Evolutionary conservation across 2,888 invertebrate species (phyloP).

Genomic region (Drosophila glabriapex): DNA sequence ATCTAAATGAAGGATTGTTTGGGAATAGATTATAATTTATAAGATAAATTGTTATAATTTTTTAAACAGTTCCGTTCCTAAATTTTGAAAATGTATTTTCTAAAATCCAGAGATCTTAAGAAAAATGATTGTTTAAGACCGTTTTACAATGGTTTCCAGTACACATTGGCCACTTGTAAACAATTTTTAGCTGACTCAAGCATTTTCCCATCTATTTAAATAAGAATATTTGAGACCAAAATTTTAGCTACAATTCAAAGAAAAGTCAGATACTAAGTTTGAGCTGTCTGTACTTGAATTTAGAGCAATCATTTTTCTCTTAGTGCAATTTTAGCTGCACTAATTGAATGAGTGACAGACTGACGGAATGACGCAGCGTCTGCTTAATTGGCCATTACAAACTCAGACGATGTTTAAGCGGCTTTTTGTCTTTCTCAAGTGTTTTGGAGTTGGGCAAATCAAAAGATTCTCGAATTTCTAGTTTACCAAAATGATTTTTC

Average conservation of each 20-base stretch:
- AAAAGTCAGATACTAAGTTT: not conserved
- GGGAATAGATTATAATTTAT: not conserved
- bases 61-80: not conserved
- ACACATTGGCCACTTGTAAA: too few species aligned
- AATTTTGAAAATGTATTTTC: not conserved
- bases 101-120: not conserved
- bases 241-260: not conserved
- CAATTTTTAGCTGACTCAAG: too few species aligned
- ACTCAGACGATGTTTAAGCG: constrained; percentile 53
- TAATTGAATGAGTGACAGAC: constrained; percentile 37
- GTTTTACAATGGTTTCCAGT: too few species aligned
- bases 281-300: not conserved
- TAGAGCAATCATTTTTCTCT: not conserved
- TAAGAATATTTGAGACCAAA: too few species aligned
- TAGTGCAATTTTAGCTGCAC: constrained; percentile 6
- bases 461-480: constrained; percentile 50
- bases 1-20: not conserved
- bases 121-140: not conserved
- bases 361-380: constrained; percentile 47
- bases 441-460: constrained; percentile 9
- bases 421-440: constrained; percentile 61
- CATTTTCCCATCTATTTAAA: too few species aligned
- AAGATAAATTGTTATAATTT: not conserved
- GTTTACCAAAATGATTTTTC: constrained; percentile 50
- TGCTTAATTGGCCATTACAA: constrained; percentile 79